Evolutionary conservation across 2,797 vertebrate species (phyloP), one percentile per base, ranked within the genome.

Genomic region (Rhabdophis nuchalis): DNA sequence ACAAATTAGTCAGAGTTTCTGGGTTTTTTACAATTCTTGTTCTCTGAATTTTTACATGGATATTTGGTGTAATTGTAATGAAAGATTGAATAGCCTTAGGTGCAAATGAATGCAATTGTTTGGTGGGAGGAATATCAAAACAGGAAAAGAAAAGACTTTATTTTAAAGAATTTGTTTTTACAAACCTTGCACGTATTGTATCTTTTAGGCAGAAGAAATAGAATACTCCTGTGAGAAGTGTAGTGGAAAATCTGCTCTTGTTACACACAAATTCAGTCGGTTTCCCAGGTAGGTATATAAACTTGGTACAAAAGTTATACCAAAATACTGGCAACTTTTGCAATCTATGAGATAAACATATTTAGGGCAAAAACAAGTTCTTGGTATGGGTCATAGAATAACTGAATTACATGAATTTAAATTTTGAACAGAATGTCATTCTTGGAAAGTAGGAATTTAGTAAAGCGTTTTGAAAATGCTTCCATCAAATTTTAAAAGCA

Each of bases 161-260:
- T 32, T 29, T 41, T 77, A 61, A 58, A 9, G 85, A 88, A 14
- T 0, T 5, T 53, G 0, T 5, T 58, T 41, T 64, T 41, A 64
- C 41, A 93, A 94, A 85, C 1, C 88, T 93, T 88, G 2, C 90
- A 91, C 92, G 14, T 94, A 82, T 94, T 95, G 91, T 96, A 53
- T 96, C 94, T 85, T 91, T 91, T 93, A 99, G 99, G 98, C 99
- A 96, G 99, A 99, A 96, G 99, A 99, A 96, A 99, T 99, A 0
- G 99, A 99, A 92, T 99, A 99, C 97, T 99, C 98, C 0, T 99
- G 99, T 97, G 99, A 99, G 95, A 99, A 99, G 94, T 99, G 99
- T 97, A 98, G 97, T 85, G 98, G 98, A 10, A 99, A 99, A 94
- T 97, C 98, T 85, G 99, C 99, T 4, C 98, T 98, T 54, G 99